These are phyloP conservation scores for Alexandromys fortis DNA, from an alignment of 2,113 vertebrate species.

Conservation along the genomic window DNA sequence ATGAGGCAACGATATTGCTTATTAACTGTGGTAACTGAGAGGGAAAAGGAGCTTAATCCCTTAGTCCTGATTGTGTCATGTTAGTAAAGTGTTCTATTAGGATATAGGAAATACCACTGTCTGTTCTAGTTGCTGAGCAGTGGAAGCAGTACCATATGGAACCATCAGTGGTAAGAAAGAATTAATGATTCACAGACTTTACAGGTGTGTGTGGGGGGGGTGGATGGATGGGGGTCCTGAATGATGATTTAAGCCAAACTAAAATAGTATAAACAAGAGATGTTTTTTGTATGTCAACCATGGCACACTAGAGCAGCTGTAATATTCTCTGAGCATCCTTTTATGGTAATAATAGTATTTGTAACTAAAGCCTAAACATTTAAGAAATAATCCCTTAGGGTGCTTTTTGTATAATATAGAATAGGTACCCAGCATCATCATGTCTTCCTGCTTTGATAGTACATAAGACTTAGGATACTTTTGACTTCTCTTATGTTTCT, in stretches of 20 bases:
- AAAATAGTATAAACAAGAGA: slow-evolving; percentile 37
- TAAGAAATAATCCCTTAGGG: slow-evolving; percentile 29
- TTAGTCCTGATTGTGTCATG: background rate
- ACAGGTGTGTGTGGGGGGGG: background rate
- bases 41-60: slow-evolving; percentile 23
- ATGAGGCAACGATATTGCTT: slow-evolving; percentile 83
- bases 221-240: no score
- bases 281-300: background rate
- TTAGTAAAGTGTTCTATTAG: background rate
- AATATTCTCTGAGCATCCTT: background rate
- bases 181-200: background rate
- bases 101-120: background rate
- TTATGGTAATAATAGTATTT: slow-evolving; percentile 27
- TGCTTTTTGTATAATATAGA: slow-evolving; percentile 21
- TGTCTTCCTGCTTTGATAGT: slow-evolving; percentile 31
- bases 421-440: background rate
- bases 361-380: background rate
- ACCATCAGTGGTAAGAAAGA: slow-evolving; percentile 19
- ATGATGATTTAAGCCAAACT: slow-evolving; percentile 14
- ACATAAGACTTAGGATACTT: background rate
- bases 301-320: background rate
- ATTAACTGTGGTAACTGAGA: slow-evolving; percentile 62
- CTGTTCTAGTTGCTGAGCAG: background rate
- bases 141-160: background rate
- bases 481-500: slow-evolving; percentile 55